phyloP scores from a whole-genome alignment of 2,888 invertebrate genomes.

The Hedya salicella region DNA sequence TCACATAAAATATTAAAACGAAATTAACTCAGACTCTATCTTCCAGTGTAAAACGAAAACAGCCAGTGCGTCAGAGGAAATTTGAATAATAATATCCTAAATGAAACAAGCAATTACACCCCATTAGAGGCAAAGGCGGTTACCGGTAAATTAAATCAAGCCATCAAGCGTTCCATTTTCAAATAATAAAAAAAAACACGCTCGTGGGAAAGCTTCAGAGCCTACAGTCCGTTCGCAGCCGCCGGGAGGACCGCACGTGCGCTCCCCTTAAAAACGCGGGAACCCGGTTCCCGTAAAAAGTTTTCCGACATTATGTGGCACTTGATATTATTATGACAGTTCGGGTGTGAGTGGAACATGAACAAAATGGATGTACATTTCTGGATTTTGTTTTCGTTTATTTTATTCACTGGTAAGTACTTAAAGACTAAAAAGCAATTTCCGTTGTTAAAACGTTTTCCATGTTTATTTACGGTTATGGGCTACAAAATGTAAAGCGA shows the following conservation, averaged over 20 bases:
- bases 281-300: constrained; percentile 51
- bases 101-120: constrained; percentile 28
- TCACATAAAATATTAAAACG: too few species aligned
- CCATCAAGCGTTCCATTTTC: constrained; percentile 46
- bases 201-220: constrained; percentile 42
- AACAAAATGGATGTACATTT: constrained; percentile 59
- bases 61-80: constrained; percentile 3
- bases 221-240: constrained; percentile 51
- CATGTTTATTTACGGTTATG: constrained; percentile 45
- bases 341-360: constrained; percentile 30
- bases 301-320: constrained; percentile 36
- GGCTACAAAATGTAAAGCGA: background rate
- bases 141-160: constrained; percentile 46
- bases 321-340: constrained; percentile 37
- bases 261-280: constrained; percentile 52
- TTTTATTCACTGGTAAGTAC: constrained; percentile 55
- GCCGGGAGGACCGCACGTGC: constrained; percentile 50
- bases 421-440: background rate
- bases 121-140: constrained; percentile 27
- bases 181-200: constrained; percentile 24
- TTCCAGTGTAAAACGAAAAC: background rate
- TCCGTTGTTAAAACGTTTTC: constrained; percentile 16
- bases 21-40: background rate
- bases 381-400: constrained; percentile 51
- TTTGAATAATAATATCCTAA: constrained; percentile 9